phyloP scores from a whole-genome alignment of 2,113 vertebrate species.

The Semnornis frantzii region DNA sequence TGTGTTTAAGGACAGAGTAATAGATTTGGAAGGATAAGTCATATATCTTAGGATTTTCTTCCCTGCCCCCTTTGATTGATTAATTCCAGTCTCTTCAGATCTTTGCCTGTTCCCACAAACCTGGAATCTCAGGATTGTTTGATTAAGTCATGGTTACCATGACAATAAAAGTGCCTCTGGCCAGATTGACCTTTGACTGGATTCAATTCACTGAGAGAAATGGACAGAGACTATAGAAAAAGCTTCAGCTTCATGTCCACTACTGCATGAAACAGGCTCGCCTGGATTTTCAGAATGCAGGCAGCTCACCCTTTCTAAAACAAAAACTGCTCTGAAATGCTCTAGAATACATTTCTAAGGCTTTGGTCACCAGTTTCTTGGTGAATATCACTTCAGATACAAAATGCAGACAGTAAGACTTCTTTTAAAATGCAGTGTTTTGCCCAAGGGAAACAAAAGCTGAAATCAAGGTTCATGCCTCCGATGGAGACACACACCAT shows the following conservation, averaged over 20 bases:
- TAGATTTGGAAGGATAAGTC: slow-evolving; percentile 76
- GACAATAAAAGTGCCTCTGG: slow-evolving; percentile 85
- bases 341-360: neutral
- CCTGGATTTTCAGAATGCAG: neutral
- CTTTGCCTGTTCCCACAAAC: slow-evolving; percentile 75
- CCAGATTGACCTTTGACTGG: slow-evolving; percentile 88
- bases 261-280: slow-evolving; percentile 12
- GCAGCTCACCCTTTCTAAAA: neutral
- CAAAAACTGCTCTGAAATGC: slow-evolving; percentile 7
- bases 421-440: neutral
- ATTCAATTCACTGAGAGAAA: slow-evolving; percentile 83
- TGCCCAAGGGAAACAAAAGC: neutral
- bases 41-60: slow-evolving; percentile 76
- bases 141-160: slow-evolving; percentile 86
- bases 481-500: neutral
- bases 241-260: slow-evolving; percentile 35
- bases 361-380: neutral
- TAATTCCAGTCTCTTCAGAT: slow-evolving; percentile 75
- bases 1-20: slow-evolving; percentile 75
- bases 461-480: neutral
- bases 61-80: slow-evolving; percentile 71
- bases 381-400: neutral
- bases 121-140: slow-evolving; percentile 89
- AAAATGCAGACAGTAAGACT: neutral
- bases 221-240: slow-evolving; percentile 74